phyloP scores from a whole-genome alignment of 2,888 invertebrate genomes.

The Morpho deidamia region DNA sequence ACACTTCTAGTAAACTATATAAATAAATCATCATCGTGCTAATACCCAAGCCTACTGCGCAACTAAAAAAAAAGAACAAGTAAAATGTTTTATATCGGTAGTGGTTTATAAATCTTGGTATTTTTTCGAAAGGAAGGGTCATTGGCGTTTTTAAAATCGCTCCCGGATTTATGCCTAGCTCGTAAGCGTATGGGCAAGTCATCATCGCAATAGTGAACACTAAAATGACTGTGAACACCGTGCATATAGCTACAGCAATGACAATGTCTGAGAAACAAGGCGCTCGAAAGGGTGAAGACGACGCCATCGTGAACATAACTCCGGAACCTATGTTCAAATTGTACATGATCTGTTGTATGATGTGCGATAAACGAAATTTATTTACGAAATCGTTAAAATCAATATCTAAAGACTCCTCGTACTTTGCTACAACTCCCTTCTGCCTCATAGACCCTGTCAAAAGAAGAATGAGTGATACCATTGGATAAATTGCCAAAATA shows the following conservation, averaged over 20 bases:
- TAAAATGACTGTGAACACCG: constrained; percentile 34
- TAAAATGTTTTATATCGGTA: constrained; percentile 40
- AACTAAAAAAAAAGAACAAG: constrained; percentile 42
- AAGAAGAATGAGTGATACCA: constrained; percentile 37
- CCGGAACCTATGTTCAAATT: constrained; percentile 51
- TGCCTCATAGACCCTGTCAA: constrained; percentile 58
- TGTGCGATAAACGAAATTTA: constrained; percentile 31
- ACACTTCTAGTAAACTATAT: constrained; percentile 40
- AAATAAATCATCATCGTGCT: constrained; percentile 38
- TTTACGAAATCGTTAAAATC: constrained; percentile 38
- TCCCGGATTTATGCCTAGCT: constrained; percentile 32
- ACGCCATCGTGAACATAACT: constrained; percentile 42
- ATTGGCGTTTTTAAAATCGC: constrained; percentile 32
- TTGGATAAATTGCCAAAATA: constrained; percentile 38
- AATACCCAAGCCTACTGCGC: constrained; percentile 37
- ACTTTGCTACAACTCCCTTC: constrained; percentile 51
- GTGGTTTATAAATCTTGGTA: constrained; percentile 45
- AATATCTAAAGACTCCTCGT: constrained; percentile 44
- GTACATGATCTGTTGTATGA: constrained; percentile 39
- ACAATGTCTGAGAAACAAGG: constrained; percentile 56
- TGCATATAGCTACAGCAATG: constrained; percentile 36
- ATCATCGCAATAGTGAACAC: constrained; percentile 46
- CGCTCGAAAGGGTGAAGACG: constrained; percentile 46
- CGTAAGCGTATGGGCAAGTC: constrained; percentile 52
- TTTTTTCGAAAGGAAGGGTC: constrained; percentile 46